Percentiles rank a stretch among this genome's conserved stretches.
Conservation (phyloP, 2,888 invertebrate species). For the Tigriopus californicus region DNA sequence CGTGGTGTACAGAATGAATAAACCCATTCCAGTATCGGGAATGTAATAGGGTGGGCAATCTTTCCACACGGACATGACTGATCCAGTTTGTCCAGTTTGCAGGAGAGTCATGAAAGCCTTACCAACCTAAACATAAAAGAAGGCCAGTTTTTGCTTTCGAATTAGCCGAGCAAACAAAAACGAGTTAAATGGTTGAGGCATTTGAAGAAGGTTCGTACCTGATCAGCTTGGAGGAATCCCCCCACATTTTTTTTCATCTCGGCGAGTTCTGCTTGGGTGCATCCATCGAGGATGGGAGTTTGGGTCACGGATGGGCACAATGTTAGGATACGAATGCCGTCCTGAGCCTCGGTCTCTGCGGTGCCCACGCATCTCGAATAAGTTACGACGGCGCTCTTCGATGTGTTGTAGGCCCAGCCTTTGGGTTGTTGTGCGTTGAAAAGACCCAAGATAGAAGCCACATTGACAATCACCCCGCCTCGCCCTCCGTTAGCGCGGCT, state of each 20-base stretch:
- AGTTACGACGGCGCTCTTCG: slow-evolving; percentile 3
- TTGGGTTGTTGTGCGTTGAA: slow-evolving; percentile 7
- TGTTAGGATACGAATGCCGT: neutral
- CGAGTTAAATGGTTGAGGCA: neutral
- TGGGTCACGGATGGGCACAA: slow-evolving; percentile 11
- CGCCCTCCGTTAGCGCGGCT: neutral
- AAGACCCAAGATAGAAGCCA: slow-evolving; percentile 11
- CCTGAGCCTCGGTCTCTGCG: neutral
- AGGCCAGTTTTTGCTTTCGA: no score
- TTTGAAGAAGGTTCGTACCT: neutral
- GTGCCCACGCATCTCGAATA: slow-evolving; percentile 3
- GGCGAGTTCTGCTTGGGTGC: neutral
- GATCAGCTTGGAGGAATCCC: neutral
- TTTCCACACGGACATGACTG: slow-evolving; percentile 9
- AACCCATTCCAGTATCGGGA: slow-evolving; percentile 9
- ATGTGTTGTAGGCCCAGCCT: slow-evolving; percentile 2
- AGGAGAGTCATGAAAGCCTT: neutral
- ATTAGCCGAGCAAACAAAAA: neutral
- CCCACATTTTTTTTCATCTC: neutral
- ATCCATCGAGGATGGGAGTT: slow-evolving; percentile 6
- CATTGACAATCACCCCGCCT: neutral
- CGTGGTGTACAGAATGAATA: slow-evolving; percentile 7
- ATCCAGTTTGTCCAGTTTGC: neutral
- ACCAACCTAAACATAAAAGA: neutral
- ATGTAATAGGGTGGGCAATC: slow-evolving; percentile 8